phyloP scores from a whole-genome alignment of 2,113 vertebrate species.

The Anhinga anhinga region DNA sequence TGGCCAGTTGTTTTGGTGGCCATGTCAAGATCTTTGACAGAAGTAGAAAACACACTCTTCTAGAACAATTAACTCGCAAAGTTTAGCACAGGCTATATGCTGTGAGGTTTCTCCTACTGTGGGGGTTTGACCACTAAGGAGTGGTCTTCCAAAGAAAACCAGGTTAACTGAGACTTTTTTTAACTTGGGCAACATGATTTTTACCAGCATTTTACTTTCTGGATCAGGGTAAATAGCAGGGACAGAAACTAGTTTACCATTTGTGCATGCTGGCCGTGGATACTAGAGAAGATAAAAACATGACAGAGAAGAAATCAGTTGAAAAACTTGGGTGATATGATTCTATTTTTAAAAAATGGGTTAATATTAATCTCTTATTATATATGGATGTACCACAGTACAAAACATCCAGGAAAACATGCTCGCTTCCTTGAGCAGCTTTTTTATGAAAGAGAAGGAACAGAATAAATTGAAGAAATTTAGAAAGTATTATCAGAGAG shows the following conservation, averaged over 20 bases:
- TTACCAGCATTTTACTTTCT: not conserved
- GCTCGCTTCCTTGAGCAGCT: not conserved
- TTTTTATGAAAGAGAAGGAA: not conserved
- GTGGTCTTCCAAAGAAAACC: not conserved
- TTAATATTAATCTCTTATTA: not conserved
- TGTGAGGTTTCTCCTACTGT: not conserved
- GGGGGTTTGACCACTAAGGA: no score
- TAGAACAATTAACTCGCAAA: not conserved
- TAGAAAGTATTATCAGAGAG: not conserved
- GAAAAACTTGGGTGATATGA: rapidly evolving
- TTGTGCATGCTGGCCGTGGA: not conserved
- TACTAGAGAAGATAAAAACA: not conserved
- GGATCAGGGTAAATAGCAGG: not conserved
- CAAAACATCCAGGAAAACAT: not conserved
- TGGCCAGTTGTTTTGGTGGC: not conserved
- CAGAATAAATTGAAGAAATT: not conserved
- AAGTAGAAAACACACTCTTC: not conserved
- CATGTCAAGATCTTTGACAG: not conserved
- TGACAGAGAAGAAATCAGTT: not conserved
- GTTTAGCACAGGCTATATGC: not conserved
- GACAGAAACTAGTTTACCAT: not conserved
- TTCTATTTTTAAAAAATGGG: not conserved
- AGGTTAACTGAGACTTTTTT: not conserved
- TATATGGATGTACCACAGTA: not conserved
- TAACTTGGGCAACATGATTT: not conserved